These are phyloP conservation scores for Drosophila arawakana DNA, from an alignment of 1,140 invertebrate genomes.

Conservation along the genomic window DNA sequence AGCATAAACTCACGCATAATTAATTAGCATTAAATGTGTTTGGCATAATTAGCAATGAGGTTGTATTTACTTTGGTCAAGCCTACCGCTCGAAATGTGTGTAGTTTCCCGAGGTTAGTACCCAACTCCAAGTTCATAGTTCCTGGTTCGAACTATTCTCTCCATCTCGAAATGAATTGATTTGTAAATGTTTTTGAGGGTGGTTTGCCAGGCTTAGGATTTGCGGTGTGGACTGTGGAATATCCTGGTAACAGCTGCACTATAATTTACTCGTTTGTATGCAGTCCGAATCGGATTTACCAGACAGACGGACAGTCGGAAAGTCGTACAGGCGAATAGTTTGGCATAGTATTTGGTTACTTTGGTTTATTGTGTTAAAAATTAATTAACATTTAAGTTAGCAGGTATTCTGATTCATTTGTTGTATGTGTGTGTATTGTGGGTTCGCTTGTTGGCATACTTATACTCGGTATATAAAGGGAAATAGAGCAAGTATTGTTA, in stretches of 20 bases:
- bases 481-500: not conserved
- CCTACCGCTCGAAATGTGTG: not conserved
- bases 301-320: conserved; percentile 6
- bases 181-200: conserved; percentile 52
- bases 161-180: conserved; percentile 51
- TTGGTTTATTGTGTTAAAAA: conserved; percentile 49
- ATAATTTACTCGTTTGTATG: conserved; percentile 68
- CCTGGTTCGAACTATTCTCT: not conserved
- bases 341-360: conserved; percentile 14
- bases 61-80: conserved; percentile 44
- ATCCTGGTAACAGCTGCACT: conserved; percentile 55
- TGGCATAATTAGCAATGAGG: conserved; percentile 50
- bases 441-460: not conserved
- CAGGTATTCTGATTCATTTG: not conserved
- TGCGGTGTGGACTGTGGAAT: conserved; percentile 12
- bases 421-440: not conserved
- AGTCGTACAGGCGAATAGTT: conserved; percentile 6
- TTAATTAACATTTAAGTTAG: conserved; percentile 54
- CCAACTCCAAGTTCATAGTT: not conserved
- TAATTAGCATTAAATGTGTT: conserved; percentile 60
- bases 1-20: conserved; percentile 45
- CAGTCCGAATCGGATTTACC: conserved; percentile 53
- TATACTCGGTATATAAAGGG: not conserved
- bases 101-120: conserved; percentile 6
- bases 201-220: conserved; percentile 30